These are phyloP conservation scores for Macrophya annulata DNA, from an alignment of 2,888 invertebrate genomes.

Conservation along the genomic window DNA sequence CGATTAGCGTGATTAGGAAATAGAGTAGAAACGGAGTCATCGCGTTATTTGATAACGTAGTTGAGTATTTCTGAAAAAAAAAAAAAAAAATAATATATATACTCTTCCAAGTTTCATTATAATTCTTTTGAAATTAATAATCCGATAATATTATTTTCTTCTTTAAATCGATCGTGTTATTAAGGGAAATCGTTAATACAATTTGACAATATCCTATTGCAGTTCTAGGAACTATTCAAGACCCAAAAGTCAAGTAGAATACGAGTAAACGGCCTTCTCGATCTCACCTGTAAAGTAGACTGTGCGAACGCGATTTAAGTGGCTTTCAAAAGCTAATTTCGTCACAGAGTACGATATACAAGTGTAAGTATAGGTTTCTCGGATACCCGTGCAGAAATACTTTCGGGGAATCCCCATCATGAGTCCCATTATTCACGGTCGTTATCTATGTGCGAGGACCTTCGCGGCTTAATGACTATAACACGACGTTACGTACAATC, in stretches of 20 bases:
- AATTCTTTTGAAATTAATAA: not conserved
- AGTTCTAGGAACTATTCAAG: not conserved
- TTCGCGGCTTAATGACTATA: not conserved
- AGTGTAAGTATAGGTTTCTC: not conserved
- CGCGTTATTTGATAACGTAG: not conserved
- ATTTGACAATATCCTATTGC: not conserved
- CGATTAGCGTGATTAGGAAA: not conserved
- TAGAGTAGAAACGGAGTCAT: not conserved
- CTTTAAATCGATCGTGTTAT: not conserved
- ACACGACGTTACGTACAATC: not conserved
- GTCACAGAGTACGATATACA: not conserved
- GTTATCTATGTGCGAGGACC: not conserved
- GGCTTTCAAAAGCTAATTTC: not conserved
- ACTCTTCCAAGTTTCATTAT: not conserved
- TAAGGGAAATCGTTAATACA: too few relatives aligned
- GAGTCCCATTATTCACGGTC: not conserved
- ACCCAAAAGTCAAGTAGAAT: not conserved
- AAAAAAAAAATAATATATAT: too few relatives aligned
- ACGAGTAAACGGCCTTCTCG: not conserved
- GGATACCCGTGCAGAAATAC: not conserved
- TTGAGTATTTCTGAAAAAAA: not conserved
- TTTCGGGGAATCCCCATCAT: conserved; percentile 30
- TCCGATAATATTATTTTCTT: not conserved
- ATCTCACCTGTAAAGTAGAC: not conserved
- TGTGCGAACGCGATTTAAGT: not conserved